phyloP scores from a whole-genome alignment of 30 jellyfish, hydroid and myxozoan species.

The Aurelia sp. region DNA sequence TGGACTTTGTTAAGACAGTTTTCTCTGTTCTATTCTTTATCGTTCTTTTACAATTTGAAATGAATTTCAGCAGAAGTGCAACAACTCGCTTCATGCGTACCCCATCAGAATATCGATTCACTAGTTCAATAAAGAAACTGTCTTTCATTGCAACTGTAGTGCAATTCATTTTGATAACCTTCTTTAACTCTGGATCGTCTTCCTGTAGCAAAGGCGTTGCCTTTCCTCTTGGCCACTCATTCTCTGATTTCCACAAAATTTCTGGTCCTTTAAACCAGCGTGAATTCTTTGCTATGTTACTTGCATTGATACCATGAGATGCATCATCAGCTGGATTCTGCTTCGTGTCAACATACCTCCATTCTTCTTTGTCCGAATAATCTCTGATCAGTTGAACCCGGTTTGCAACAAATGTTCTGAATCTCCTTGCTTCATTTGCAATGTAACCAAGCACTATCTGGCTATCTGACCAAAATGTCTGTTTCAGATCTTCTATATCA shows the following conservation, averaged over 20 bases:
- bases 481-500: conserved; percentile 23
- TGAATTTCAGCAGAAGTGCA: conserved; percentile 12
- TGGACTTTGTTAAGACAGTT: background rate
- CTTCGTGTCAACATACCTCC: conserved; percentile 6
- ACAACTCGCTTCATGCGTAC: conserved; percentile 14
- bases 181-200: conserved; percentile 8
- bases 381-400: conserved; percentile 31
- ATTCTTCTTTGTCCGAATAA: background rate
- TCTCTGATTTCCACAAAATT: conserved; percentile 16
- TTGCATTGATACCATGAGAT: conserved; percentile 23
- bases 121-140: conserved; percentile 9
- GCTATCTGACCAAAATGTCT: conserved; percentile 55
- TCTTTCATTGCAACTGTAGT: conserved; percentile 8
- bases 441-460: conserved; percentile 40
- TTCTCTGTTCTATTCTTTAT: background rate
- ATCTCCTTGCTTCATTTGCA: conserved; percentile 27
- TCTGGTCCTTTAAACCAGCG: background rate
- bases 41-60: conserved; percentile 20
- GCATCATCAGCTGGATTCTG: conserved; percentile 49
- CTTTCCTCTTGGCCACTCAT: conserved; percentile 30
- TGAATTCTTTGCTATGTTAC: conserved; percentile 8
- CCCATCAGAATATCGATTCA: conserved; percentile 6
- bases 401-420: conserved; percentile 41
- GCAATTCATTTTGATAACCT: background rate
- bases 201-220: conserved; percentile 21